Percentiles rank a stretch among this genome's conserved stretches.
Evolutionary conservation across 2,888 invertebrate species (phyloP).

Genomic region (Cerceris rybyensis): DNA sequence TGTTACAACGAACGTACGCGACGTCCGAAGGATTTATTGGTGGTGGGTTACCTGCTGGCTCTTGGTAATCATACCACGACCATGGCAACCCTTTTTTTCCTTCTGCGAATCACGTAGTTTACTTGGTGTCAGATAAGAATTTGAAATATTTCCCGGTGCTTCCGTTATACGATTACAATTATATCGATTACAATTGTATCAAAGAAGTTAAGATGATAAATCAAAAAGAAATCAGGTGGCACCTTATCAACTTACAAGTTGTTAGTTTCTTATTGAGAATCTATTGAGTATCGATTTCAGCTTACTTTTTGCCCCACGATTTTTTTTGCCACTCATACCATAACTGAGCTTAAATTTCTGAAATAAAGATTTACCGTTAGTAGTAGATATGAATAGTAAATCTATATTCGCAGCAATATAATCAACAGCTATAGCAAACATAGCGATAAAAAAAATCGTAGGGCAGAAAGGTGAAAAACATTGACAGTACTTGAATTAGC

Average conservation of each 20-base stretch:
- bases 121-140: slow-evolving; percentile 42
- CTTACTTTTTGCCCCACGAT: too few relatives aligned
- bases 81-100: slow-evolving; percentile 42
- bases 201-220: slow-evolving; percentile 19
- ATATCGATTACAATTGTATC: slow-evolving; percentile 19
- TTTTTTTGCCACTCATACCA: not conserved
- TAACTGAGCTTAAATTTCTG: not conserved
- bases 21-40: slow-evolving; percentile 66
- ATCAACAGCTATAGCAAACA: too few relatives aligned
- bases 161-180: slow-evolving; percentile 41
- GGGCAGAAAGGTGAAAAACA: too few relatives aligned
- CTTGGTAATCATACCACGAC: slow-evolving; percentile 57
- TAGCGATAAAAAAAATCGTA: too few relatives aligned
- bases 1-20: slow-evolving; percentile 38
- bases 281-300: too few relatives aligned
- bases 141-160: slow-evolving; percentile 47
- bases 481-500: too few relatives aligned
- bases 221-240: slow-evolving; percentile 6
- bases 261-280: slow-evolving; percentile 26
- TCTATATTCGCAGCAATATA: too few relatives aligned
- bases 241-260: slow-evolving; percentile 39
- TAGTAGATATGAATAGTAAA: too few relatives aligned
- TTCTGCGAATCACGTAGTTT: slow-evolving; percentile 16
- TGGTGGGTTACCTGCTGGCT: slow-evolving; percentile 45
- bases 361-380: not conserved